A percentile compares a stretch with the other conserved stretches of the same genome.
Conservation (phyloP, 2,888 invertebrate genomes). For the Sicus ferrugineus region DNA sequence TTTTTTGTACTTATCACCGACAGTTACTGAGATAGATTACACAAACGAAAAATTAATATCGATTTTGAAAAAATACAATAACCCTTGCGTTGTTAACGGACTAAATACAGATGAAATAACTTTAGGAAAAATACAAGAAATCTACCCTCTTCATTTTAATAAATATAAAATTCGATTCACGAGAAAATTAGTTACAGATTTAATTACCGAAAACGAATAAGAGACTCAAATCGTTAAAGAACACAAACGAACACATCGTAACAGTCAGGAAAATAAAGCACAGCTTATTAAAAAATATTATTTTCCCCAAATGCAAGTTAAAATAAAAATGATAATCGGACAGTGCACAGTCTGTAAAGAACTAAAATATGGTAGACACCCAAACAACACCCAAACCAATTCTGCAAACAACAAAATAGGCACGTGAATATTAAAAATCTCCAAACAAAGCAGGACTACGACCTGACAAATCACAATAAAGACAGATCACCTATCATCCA, state of each 20-base stretch:
- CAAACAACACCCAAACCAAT: neutral
- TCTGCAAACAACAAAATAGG: slow-evolving; percentile 25
- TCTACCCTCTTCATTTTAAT: too few relatives aligned
- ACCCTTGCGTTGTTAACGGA: too few relatives aligned
- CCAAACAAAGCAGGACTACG: slow-evolving; percentile 29
- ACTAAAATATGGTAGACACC: neutral
- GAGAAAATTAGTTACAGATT: neutral
- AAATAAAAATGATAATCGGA: neutral
- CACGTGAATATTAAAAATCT: slow-evolving; percentile 27
- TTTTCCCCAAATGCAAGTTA: neutral
- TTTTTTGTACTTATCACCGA: too few relatives aligned
- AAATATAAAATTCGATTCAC: slow-evolving; percentile 30
- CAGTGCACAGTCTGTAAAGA: neutral
- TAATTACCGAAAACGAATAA: neutral
- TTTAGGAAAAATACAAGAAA: slow-evolving; percentile 53
- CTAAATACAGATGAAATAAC: too few relatives aligned
- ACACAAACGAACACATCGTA: slow-evolving; percentile 3
- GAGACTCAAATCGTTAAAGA: neutral
- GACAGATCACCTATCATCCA: slow-evolving; percentile 32
- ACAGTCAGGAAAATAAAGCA: neutral
- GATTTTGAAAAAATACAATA: too few relatives aligned
- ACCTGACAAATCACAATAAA: slow-evolving; percentile 34
- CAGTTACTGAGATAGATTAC: too few relatives aligned
- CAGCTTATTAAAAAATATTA: slow-evolving; percentile 4
- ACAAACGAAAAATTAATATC: too few relatives aligned